Evolutionary conservation across 2,797 vertebrate species (phyloP).

Genomic region (Erethizon dorsatum): DNA sequence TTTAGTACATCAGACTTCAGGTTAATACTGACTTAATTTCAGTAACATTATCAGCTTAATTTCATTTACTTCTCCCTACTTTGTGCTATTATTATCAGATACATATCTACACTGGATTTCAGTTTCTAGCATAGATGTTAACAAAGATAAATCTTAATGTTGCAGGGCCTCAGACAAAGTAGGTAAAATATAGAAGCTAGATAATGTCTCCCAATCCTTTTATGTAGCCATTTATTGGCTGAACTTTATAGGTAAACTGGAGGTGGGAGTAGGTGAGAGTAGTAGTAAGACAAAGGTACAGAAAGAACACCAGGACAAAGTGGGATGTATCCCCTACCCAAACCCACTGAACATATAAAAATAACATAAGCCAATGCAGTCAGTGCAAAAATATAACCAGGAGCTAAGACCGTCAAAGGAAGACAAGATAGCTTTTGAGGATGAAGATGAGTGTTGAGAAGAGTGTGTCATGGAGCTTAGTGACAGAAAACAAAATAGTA

Average conservation of each 20-base stretch:
- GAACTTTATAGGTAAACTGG: background rate
- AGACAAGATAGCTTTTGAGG: background rate
- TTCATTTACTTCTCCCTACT: background rate
- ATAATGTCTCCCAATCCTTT: background rate
- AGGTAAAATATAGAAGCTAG: background rate
- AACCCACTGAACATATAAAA: background rate
- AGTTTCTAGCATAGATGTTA: background rate
- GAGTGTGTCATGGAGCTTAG: background rate
- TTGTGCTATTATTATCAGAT: background rate
- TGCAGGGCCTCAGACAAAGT: background rate
- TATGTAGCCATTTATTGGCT: background rate
- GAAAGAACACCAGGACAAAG: background rate
- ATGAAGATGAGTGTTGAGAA: background rate
- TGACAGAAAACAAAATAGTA: background rate
- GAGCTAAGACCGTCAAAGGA: background rate
- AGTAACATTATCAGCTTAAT: background rate
- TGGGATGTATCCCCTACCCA: background rate
- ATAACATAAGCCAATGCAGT: background rate
- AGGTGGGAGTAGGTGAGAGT: background rate
- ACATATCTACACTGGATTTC: background rate
- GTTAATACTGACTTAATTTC: slow-evolving; percentile 16
- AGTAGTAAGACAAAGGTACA: background rate
- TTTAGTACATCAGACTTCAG: background rate
- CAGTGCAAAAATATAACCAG: background rate
- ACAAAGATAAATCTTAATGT: background rate